These are phyloP conservation scores for Sternotherus odoratus DNA, from an alignment of 2,797 vertebrate species.

Conservation along the genomic window DNA sequence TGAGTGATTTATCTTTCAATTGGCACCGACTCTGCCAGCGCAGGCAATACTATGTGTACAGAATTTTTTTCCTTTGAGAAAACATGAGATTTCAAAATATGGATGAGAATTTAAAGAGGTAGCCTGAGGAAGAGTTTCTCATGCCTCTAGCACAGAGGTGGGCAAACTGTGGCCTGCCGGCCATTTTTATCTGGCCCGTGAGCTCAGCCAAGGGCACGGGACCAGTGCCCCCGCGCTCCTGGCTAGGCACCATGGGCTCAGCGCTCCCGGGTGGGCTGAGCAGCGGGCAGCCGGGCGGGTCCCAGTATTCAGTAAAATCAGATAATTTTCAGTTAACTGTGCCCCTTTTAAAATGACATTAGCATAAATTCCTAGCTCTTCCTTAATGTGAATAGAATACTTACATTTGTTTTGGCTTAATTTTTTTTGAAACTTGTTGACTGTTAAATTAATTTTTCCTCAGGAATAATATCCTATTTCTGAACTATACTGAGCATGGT, in stretches of 20 bases:
- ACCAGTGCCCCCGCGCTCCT: too few relatives aligned
- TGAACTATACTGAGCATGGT: not conserved
- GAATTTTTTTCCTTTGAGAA: not conserved
- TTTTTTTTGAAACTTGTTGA: not conserved
- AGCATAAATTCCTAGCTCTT: not conserved
- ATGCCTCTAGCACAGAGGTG: not conserved
- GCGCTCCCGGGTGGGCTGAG: too few relatives aligned
- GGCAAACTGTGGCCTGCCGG: too few relatives aligned
- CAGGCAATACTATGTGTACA: not conserved
- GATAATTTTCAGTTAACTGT: not conserved
- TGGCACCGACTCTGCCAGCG: not conserved
- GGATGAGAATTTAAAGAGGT: not conserved
- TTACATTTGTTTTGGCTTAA: not conserved
- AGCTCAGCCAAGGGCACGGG: too few relatives aligned
- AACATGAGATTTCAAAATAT: not conserved
- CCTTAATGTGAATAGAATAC: not conserved
- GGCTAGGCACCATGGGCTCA: too few relatives aligned
- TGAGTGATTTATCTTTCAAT: not conserved
- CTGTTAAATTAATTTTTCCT: not conserved
- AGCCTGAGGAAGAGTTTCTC: not conserved
- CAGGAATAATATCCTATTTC: not conserved
- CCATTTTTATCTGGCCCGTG: too few relatives aligned
- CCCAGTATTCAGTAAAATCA: not conserved
- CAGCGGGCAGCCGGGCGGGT: too few relatives aligned
- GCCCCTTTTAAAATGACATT: not conserved